Percentiles rank a stretch among this genome's conserved stretches.
Evolutionary conservation across 2,888 invertebrate genomes (phyloP).

Genomic region (Harpalus rufipes): DNA sequence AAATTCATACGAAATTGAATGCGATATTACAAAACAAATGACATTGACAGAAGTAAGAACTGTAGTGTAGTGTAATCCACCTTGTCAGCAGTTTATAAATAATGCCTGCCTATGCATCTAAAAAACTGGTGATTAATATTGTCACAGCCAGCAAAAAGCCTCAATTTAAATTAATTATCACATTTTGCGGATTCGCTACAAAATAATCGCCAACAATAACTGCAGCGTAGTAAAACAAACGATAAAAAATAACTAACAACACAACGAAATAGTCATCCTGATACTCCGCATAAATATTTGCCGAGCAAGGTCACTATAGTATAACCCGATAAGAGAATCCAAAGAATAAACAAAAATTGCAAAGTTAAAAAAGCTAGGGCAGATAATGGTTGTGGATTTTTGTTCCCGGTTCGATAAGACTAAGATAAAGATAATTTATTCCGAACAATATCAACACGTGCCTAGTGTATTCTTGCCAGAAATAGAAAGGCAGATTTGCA

Average conservation of each 20-base stretch:
- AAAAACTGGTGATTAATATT: conserved; percentile 33
- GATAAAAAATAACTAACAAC: conserved; percentile 23
- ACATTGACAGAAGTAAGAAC: not conserved
- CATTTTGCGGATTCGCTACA: conserved; percentile 33
- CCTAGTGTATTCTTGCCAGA: conserved; percentile 35
- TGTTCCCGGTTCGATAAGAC: conserved; percentile 61
- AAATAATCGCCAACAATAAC: conserved; percentile 36
- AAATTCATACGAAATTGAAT: not conserved
- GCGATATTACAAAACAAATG: not conserved
- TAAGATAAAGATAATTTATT: conserved; percentile 59
- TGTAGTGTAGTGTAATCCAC: not conserved
- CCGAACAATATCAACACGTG: conserved; percentile 59
- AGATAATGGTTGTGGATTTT: conserved; percentile 52
- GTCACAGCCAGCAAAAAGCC: conserved; percentile 1
- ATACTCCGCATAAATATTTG: conserved; percentile 40
- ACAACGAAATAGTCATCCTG: conserved; percentile 16
- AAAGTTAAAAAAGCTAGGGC: conserved; percentile 47
- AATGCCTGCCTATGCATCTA: not conserved
- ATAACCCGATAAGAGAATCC: conserved; percentile 54
- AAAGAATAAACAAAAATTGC: conserved; percentile 62
- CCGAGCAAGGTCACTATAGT: conserved; percentile 45
- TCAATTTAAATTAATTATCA: conserved; percentile 38
- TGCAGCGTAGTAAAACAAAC: conserved; percentile 25
- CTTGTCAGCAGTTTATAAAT: conserved; percentile 2
- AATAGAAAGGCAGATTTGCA: conserved; percentile 59